A percentile compares a stretch with the other conserved stretches of the same genome.
phyloP scores from a whole-genome alignment of 1,140 invertebrate genomes.

The Maniola jurtina region DNA sequence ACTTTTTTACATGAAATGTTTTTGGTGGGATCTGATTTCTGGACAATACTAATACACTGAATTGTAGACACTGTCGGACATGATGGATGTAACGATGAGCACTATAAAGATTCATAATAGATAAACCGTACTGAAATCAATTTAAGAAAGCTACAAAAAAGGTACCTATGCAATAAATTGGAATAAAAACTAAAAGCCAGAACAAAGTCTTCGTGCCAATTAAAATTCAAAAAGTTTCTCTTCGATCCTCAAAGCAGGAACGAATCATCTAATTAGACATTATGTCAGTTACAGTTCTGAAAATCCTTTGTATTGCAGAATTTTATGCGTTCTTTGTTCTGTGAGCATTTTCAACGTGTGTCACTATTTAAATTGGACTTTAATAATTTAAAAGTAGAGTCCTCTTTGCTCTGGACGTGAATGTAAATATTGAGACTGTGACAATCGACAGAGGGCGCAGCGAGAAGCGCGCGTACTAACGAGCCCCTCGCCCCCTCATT shows the following conservation, averaged over 20 bases:
- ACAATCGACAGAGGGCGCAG: conserved; percentile 54
- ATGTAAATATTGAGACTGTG: conserved; percentile 54
- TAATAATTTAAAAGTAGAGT: conserved; percentile 29
- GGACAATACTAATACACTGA: too few relatives aligned
- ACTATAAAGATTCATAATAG: too few relatives aligned
- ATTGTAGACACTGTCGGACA: too few relatives aligned
- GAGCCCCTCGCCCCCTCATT: conserved; percentile 60
- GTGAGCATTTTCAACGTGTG: conserved; percentile 44
- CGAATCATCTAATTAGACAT: conserved; percentile 70
- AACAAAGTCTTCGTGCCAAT: conserved; percentile 18
- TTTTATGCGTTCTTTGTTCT: conserved; percentile 69
- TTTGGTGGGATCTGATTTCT: too few relatives aligned
- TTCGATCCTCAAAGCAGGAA: conserved; percentile 35
- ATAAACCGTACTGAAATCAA: too few relatives aligned
- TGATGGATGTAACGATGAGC: too few relatives aligned
- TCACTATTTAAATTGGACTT: background rate
- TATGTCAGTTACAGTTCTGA: conserved; percentile 67
- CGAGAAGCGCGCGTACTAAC: conserved; percentile 55
- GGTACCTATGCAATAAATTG: background rate
- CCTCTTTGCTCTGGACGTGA: conserved; percentile 33
- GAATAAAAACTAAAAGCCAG: background rate
- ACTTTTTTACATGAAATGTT: too few relatives aligned
- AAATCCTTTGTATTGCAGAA: conserved; percentile 68
- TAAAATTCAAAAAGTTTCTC: conserved; percentile 27
- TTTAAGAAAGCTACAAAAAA: background rate